A percentile compares a stretch with the other conserved stretches of the same genome.
Conservation (phyloP, 1,140 invertebrate genomes). For the Euura saliciscinereae region DNA sequence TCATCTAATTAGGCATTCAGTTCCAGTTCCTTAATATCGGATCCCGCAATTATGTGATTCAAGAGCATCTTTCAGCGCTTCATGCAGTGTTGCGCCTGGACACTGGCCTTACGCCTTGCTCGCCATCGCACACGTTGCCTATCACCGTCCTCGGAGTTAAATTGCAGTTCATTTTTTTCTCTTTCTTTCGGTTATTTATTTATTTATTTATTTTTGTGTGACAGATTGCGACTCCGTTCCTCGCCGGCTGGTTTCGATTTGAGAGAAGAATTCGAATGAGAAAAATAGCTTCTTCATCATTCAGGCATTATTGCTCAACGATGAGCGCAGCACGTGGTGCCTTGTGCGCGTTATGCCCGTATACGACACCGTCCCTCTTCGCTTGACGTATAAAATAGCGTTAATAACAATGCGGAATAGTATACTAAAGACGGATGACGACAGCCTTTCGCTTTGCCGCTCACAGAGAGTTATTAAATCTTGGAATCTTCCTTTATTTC, state of each 20-base stretch:
- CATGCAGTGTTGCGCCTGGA: not conserved
- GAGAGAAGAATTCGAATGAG: no score
- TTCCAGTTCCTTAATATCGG: no score
- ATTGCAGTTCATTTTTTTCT: no score
- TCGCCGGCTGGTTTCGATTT: no score
- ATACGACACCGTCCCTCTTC: not conserved
- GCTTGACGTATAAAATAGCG: not conserved
- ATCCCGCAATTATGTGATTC: constrained; percentile 11
- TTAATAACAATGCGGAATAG: no score
- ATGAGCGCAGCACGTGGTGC: constrained; percentile 15
- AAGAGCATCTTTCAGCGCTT: constrained; percentile 30
- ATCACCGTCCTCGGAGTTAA: not conserved
- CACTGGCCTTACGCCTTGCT: not conserved
- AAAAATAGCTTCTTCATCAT: no score
- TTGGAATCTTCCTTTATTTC: constrained; percentile 36
- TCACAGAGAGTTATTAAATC: constrained; percentile 41
- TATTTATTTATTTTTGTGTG: no score
- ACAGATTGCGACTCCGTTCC: no score
- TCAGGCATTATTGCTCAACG: no score
- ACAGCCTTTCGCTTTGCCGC: constrained; percentile 20
- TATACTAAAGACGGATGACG: not conserved
- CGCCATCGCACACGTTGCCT: not conserved
- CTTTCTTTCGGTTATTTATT: no score
- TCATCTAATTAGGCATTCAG: constrained; percentile 48
- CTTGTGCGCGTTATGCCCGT: not conserved